Percentiles rank a stretch among this genome's conserved stretches.
phyloP scores from a whole-genome alignment of 2,888 invertebrate species.

The Hirtodrosophila trivittata region DNA sequence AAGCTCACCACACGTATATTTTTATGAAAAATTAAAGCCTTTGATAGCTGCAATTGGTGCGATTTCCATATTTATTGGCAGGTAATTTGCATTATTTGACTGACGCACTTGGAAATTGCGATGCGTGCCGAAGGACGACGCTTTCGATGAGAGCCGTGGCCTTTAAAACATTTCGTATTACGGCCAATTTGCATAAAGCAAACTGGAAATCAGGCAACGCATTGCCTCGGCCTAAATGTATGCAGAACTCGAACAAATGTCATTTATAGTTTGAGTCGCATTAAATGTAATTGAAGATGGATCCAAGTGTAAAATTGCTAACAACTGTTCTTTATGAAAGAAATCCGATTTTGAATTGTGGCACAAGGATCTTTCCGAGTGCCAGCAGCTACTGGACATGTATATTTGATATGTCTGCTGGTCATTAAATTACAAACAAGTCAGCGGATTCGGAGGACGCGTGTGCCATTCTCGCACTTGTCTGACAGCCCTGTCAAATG shows the following conservation, averaged over 20 bases:
- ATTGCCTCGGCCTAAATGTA: not conserved
- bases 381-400: constrained; percentile 17
- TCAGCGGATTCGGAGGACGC: constrained; percentile 21
- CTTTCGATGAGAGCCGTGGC: constrained; percentile 7
- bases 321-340: not conserved
- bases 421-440: constrained; percentile 59
- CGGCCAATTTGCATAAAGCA: constrained; percentile 48
- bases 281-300: no score
- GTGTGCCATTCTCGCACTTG: constrained; percentile 18
- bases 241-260: no score
- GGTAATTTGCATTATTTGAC: constrained; percentile 65
- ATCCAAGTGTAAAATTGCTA: not conserved
- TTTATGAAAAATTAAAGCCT: constrained; percentile 39
- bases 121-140: constrained; percentile 27
- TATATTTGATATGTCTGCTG: constrained; percentile 57
- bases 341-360: no score
- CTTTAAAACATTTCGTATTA: constrained; percentile 43
- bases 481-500: constrained; percentile 69
- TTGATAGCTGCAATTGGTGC: constrained; percentile 50
- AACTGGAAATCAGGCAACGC: constrained; percentile 19
- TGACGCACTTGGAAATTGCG: constrained; percentile 6
- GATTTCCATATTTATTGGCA: constrained; percentile 65
- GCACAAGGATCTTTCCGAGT: not conserved
- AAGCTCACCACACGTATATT: constrained; percentile 11
- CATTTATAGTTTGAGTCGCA: no score